Evolutionary conservation across 37 sponge, comb jelly and placozoan genomes (phyloP).

Genomic region (Oscarella lobularis): DNA sequence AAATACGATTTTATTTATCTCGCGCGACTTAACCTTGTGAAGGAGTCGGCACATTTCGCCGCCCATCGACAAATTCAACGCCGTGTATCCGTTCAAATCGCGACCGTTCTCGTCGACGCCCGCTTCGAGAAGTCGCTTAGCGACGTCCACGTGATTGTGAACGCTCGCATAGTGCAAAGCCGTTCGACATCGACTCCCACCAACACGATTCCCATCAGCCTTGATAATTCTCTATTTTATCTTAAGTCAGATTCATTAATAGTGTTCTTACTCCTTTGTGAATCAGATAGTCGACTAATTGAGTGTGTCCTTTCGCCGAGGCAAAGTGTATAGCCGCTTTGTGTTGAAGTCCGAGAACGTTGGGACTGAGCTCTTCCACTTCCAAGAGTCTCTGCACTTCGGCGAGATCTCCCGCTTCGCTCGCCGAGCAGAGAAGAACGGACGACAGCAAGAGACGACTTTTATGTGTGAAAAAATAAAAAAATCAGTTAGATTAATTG

Average conservation of each 20-base stretch:
- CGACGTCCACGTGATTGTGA: conserved; percentile 29
- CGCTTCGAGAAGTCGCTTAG: conserved; percentile 20
- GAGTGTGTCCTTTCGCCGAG: conserved; percentile 24
- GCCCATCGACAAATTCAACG: conserved; percentile 54
- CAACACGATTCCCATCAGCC: conserved; percentile 45
- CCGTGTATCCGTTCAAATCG: conserved; percentile 50
- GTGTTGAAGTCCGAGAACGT: conserved; percentile 56
- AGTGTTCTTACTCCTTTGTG: conserved; percentile 30
- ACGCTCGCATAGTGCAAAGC: conserved; percentile 67
- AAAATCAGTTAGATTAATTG: neutral
- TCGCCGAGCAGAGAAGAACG: conserved; percentile 53
- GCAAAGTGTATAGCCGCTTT: conserved; percentile 63
- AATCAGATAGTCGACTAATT: conserved; percentile 25
- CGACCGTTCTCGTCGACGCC: conserved; percentile 26
- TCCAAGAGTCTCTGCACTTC: conserved; percentile 34
- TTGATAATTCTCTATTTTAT: neutral
- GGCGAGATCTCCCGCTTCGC: conserved; percentile 33
- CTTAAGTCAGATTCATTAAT: neutral
- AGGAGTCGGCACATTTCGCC: conserved; percentile 51
- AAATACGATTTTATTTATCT: too few relatives aligned
- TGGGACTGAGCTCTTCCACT: conserved; percentile 20
- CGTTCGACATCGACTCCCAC: conserved; percentile 50
- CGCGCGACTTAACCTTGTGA: conserved; percentile 21
- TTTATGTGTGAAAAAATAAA: neutral
- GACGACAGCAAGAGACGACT: conserved; percentile 48